A percentile compares a stretch with the other conserved stretches of the same genome.
These are phyloP conservation scores for Hirtodrosophila trivittata DNA, from an alignment of 2,888 invertebrate genomes.

Conservation along the genomic window DNA sequence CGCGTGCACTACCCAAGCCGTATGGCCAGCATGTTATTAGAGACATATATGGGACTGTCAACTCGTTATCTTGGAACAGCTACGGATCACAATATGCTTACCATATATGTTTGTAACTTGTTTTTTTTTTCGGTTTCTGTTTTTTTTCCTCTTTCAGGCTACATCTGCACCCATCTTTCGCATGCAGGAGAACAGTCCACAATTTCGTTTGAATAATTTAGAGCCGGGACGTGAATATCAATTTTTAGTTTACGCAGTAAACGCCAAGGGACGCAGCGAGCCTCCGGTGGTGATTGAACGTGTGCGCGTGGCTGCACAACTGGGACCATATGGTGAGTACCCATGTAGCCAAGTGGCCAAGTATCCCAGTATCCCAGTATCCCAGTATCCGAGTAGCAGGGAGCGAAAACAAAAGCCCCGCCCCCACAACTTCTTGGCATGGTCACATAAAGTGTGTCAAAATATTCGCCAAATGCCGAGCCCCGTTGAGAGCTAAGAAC, in stretches of 20 bases:
- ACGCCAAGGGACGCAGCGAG: conserved; percentile 90
- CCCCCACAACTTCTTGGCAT: background rate
- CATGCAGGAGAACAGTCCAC: conserved; percentile 87
- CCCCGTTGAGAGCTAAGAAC: conserved; percentile 1
- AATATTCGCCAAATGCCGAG: conserved; percentile 46
- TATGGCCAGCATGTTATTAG: conserved; percentile 63
- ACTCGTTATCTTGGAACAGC: conserved; percentile 26
- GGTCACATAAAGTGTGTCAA: conserved; percentile 48
- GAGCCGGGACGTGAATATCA: conserved; percentile 91
- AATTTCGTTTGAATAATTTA: conserved; percentile 89
- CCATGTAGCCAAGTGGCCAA: conserved; percentile 1
- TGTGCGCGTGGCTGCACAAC: conserved; percentile 83
- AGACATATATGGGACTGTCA: conserved; percentile 33
- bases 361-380: background rate
- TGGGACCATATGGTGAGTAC: conserved; percentile 84
- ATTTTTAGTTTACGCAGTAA: conserved; percentile 91
- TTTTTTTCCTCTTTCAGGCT: conserved; percentile 80
- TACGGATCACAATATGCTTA: conserved; percentile 14
- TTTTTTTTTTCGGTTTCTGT: conserved; percentile 12
- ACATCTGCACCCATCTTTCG: conserved; percentile 87
- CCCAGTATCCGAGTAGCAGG: conserved; percentile 1
- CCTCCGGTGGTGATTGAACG: conserved; percentile 89
- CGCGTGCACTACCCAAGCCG: conserved; percentile 34
- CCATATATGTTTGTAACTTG: conserved; percentile 7
- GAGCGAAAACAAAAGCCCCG: conserved; percentile 4